phyloP scores from a whole-genome alignment of 2,888 invertebrate genomes.

The Ophion slaviceki region DNA sequence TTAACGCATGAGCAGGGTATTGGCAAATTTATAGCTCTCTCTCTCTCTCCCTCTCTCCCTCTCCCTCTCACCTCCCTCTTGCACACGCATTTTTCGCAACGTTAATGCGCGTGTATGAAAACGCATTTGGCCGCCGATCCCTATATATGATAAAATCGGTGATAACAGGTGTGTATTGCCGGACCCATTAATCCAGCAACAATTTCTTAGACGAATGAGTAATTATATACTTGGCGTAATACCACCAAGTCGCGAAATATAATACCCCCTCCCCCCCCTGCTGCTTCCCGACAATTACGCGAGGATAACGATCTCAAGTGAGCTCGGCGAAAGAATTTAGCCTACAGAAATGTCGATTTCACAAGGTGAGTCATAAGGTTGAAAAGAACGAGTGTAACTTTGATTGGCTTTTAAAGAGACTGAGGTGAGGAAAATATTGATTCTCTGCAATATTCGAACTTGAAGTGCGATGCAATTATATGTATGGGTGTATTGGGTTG shows the following conservation, averaged over 20 bases:
- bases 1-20: not conserved
- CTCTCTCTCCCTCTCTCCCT: too few relatives aligned
- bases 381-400: too few relatives aligned
- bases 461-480: too few relatives aligned
- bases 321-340: not conserved
- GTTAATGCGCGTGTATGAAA: not conserved
- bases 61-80: not conserved
- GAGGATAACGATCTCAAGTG: not conserved
- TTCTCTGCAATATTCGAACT: too few relatives aligned
- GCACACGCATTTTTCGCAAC: conserved; percentile 14
- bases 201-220: not conserved
- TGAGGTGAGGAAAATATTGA: too few relatives aligned
- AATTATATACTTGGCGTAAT: not conserved
- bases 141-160: not conserved
- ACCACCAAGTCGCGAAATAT: not conserved
- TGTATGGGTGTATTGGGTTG: too few relatives aligned
- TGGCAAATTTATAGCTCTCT: conserved; percentile 9
- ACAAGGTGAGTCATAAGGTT: not conserved
- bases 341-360: not conserved
- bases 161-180: not conserved
- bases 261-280: too few relatives aligned
- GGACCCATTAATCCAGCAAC: not conserved
- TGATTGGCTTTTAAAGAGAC: too few relatives aligned
- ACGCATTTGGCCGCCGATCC: not conserved
- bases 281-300: not conserved